A percentile compares a stretch with the other conserved stretches of the same genome.
phyloP scores from a whole-genome alignment of 1,140 invertebrate genomes.

The Drosophila mayri region DNA sequence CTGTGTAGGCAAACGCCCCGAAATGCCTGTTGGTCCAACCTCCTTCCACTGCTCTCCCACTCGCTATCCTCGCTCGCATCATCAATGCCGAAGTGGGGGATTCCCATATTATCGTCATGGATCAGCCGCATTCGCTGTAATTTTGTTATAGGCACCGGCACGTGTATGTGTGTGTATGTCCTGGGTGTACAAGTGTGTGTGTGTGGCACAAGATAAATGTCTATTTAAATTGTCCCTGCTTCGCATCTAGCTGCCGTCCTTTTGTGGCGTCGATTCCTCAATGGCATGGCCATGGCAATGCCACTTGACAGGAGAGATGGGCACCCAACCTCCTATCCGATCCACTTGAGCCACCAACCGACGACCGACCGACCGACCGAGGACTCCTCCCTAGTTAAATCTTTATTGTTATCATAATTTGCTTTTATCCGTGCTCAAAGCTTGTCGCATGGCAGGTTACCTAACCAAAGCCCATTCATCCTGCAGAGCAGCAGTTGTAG shows the following conservation, averaged over 20 bases:
- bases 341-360: constrained; percentile 15
- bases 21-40: constrained; percentile 11
- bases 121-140: constrained; percentile 76
- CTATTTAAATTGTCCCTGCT: constrained; percentile 81
- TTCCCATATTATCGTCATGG: constrained; percentile 61
- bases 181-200: constrained; percentile 28
- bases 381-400: constrained; percentile 70
- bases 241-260: constrained; percentile 47
- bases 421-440: constrained; percentile 79
- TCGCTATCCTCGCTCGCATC: constrained; percentile 44
- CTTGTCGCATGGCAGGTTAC: constrained; percentile 68
- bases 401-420: constrained; percentile 84
- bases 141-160: constrained; percentile 70
- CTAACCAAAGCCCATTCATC: constrained; percentile 43
- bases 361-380: constrained; percentile 1
- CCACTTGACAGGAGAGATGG: constrained; percentile 41
- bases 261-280: constrained; percentile 55
- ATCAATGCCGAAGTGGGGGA: constrained; percentile 51
- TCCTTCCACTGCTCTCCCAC: not conserved
- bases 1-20: constrained; percentile 36
- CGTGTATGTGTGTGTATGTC: constrained; percentile 45
- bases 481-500: not conserved
- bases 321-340: constrained; percentile 16
- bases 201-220: constrained; percentile 78
- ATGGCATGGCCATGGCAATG: constrained; percentile 46